phyloP scores from a whole-genome alignment of 2,888 invertebrate species.

The Scaptomyza flava region DNA sequence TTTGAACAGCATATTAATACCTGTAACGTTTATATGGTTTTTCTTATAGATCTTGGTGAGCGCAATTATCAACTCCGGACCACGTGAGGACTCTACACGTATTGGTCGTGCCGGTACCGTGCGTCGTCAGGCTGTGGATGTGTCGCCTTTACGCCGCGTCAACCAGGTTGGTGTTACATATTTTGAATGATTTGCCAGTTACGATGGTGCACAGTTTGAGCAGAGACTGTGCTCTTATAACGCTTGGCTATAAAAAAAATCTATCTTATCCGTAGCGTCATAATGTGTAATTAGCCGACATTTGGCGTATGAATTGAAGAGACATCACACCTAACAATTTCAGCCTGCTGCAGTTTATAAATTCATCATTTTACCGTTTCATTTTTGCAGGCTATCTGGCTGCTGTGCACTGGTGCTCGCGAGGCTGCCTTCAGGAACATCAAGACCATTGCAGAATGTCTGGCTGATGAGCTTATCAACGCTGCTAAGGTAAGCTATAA shows the following conservation, averaged over 20 bases:
- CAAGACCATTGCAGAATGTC: conserved; percentile 99
- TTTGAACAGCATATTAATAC: background rate
- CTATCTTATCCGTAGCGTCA: conserved; percentile 81
- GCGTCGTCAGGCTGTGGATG: conserved; percentile 99
- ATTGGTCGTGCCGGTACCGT: conserved; percentile 99
- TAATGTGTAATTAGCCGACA: conserved; percentile 59
- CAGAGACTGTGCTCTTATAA: conserved; percentile 66
- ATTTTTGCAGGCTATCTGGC: conserved; percentile 93
- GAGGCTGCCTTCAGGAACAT: conserved; percentile 99
- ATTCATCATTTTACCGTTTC: background rate
- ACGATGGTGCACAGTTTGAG: conserved; percentile 63
- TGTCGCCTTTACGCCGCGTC: conserved; percentile 98
- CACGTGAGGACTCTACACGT: conserved; percentile 99
- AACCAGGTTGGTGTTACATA: conserved; percentile 89
- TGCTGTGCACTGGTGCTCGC: conserved; percentile 98
- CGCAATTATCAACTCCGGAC: conserved; percentile 99
- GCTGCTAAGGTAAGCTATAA: conserved; percentile 93
- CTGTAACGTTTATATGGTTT: background rate
- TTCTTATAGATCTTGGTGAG: conserved; percentile 92
- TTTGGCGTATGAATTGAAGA: conserved; percentile 79
- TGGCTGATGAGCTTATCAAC: conserved; percentile 99
- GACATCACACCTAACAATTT: conserved; percentile 48
- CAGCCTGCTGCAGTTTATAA: background rate
- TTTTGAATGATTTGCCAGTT: conserved; percentile 31
- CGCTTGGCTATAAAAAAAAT: conserved; percentile 57